phyloP scores from a whole-genome alignment of 2,797 vertebrate species.

The Gobionotothen gibberifrons region DNA sequence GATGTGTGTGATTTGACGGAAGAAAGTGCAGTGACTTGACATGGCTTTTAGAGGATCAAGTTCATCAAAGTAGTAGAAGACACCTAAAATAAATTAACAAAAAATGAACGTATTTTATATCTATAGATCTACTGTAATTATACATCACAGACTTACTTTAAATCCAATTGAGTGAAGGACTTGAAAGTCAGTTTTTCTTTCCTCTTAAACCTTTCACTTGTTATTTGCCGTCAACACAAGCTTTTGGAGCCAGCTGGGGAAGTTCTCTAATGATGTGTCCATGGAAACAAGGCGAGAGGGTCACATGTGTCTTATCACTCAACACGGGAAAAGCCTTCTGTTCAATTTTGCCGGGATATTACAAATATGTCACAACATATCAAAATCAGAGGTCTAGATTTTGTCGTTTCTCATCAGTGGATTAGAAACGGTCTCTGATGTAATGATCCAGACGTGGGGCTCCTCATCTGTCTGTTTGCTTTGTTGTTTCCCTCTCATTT shows the following conservation, averaged over 20 bases:
- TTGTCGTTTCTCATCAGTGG: slow-evolving; percentile 14
- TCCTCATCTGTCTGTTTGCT: slow-evolving; percentile 3
- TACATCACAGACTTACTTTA: background rate
- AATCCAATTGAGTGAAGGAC: background rate
- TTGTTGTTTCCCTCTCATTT: background rate
- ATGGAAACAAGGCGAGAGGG: slow-evolving; percentile 81
- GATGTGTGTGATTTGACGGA: background rate
- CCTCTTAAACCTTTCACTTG: slow-evolving; percentile 61
- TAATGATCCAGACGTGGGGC: slow-evolving; percentile 3
- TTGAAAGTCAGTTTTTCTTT: slow-evolving; percentile 18
- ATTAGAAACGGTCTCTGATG: slow-evolving; percentile 20
- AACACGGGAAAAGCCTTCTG: slow-evolving; percentile 59
- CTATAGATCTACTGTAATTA: background rate
- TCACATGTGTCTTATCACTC: slow-evolving; percentile 73
- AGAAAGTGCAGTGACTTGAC: background rate
- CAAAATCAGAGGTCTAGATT: slow-evolving; percentile 22
- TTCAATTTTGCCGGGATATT: slow-evolving; percentile 45
- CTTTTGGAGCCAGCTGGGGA: slow-evolving; percentile 75
- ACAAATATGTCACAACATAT: slow-evolving; percentile 50
- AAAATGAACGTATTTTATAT: background rate
- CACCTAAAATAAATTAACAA: background rate
- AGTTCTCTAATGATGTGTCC: slow-evolving; percentile 82
- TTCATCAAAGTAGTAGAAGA: background rate
- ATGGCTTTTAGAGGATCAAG: background rate
- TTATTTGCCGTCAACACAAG: slow-evolving; percentile 66